phyloP scores from a whole-genome alignment of 2,797 vertebrate species.

The Hemitrygon akajei region DNA sequence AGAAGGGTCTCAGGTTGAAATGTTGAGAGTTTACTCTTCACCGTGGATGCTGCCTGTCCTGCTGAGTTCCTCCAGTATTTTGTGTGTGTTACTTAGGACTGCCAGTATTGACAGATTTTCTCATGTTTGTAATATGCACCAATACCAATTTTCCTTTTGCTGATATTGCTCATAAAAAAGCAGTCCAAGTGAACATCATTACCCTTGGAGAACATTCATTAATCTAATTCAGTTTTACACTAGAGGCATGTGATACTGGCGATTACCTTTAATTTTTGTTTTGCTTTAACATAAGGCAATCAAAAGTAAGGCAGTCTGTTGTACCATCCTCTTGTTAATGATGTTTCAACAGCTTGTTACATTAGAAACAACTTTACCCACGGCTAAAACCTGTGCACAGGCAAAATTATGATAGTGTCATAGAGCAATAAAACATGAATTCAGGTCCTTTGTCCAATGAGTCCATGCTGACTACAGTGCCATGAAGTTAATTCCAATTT shows the following conservation, averaged over 20 bases:
- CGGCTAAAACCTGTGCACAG: not conserved
- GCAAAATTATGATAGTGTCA: not conserved
- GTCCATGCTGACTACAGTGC: too few relatives aligned
- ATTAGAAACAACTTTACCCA: not conserved
- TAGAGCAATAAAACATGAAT: too few relatives aligned
- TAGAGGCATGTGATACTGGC: not conserved
- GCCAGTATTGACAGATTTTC: too few relatives aligned
- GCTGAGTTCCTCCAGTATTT: too few relatives aligned
- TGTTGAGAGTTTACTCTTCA: too few relatives aligned
- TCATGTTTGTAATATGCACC: too few relatives aligned
- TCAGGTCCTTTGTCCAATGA: too few relatives aligned
- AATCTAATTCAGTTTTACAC: not conserved
- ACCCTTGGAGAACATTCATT: not conserved
- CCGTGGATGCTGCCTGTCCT: too few relatives aligned
- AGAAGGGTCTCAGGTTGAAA: too few relatives aligned
- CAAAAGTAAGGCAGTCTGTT: not conserved
- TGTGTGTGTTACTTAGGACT: too few relatives aligned
- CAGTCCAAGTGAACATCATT: not conserved
- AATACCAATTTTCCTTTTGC: not conserved
- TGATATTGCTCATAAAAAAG: not conserved
- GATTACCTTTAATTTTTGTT: not conserved
- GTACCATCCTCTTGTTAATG: not conserved
- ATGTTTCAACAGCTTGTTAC: not conserved
- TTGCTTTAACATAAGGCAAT: not conserved
- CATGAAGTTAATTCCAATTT: too few relatives aligned